Evolutionary conservation across 2,888 invertebrate species (phyloP).

Genomic region (Dasysyrphus albostriatus): DNA sequence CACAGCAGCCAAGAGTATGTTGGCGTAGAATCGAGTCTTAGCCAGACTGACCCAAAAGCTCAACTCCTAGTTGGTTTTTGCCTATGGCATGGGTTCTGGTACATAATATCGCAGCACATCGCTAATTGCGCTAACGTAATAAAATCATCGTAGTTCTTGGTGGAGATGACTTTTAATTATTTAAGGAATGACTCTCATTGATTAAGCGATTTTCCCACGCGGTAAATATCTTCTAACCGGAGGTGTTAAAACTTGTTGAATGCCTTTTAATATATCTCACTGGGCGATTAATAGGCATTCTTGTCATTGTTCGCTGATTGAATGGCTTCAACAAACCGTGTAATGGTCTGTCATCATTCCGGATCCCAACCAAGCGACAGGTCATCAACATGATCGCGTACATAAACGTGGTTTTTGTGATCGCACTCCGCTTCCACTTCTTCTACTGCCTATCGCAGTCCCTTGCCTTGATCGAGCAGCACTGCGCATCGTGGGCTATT

Average conservation of each 20-base stretch:
- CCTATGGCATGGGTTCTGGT: not conserved
- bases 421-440: not conserved
- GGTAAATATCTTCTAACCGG: slow-evolving; percentile 17
- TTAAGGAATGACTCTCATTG: not conserved
- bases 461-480: slow-evolving; percentile 40
- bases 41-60: not conserved
- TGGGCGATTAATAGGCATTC: slow-evolving; percentile 15
- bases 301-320: slow-evolving; percentile 60
- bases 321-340: slow-evolving; percentile 66
- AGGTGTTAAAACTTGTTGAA: slow-evolving; percentile 57
- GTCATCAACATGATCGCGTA: slow-evolving; percentile 54
- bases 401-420: slow-evolving; percentile 25
- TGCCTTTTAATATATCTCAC: slow-evolving; percentile 42
- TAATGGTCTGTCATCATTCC: slow-evolving; percentile 66
- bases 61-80: not conserved
- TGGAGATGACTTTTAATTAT: not conserved
- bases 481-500: slow-evolving; percentile 41
- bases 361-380: slow-evolving; percentile 33
- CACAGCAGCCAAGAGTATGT: not conserved
- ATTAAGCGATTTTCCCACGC: slow-evolving; percentile 65
- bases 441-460: slow-evolving; percentile 15
- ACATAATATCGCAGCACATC: not conserved
- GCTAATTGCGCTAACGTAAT: not conserved
- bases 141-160: not conserved
- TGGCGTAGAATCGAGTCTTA: not conserved